phyloP scores from a whole-genome alignment of 2,888 invertebrate genomes.

The Andrena praecox region DNA sequence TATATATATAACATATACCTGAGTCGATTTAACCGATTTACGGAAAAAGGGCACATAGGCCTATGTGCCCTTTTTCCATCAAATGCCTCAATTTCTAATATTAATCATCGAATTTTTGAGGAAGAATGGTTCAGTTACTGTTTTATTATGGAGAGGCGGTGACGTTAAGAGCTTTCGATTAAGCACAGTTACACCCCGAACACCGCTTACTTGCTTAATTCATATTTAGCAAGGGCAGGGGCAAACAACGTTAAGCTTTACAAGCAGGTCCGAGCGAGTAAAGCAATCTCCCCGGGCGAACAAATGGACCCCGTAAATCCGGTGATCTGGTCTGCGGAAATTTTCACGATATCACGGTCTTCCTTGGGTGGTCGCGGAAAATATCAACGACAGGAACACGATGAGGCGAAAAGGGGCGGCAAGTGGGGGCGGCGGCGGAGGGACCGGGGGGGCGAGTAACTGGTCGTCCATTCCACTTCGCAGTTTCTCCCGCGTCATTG shows the following conservation, averaged over 20 bases:
- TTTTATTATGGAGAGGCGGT: too few species aligned
- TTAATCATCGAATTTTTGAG: too few species aligned
- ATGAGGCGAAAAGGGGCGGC: background rate
- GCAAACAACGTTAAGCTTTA: background rate
- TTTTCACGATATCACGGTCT: conserved; percentile 14
- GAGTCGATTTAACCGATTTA: too few species aligned
- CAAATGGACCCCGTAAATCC: background rate
- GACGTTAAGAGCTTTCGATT: too few species aligned
- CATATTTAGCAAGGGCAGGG: background rate
- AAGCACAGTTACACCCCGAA: too few species aligned
- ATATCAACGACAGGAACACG: conserved; percentile 15
- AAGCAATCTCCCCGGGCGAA: conserved; percentile 1
- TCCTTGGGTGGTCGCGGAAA: conserved; percentile 11
- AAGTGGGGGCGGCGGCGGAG: background rate
- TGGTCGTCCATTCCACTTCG: conserved; percentile 51
- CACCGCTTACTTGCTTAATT: too few species aligned
- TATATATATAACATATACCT: too few species aligned
- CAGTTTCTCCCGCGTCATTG: conserved; percentile 66
- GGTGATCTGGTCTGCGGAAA: background rate
- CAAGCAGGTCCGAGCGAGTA: background rate
- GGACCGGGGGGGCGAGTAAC: background rate
- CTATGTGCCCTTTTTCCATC: too few species aligned
- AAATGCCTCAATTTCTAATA: too few species aligned
- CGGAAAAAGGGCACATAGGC: too few species aligned
- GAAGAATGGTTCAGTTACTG: too few species aligned